Evolutionary conservation across 2,797 vertebrate species (phyloP).

Genomic region (Salarias fasciatus): DNA sequence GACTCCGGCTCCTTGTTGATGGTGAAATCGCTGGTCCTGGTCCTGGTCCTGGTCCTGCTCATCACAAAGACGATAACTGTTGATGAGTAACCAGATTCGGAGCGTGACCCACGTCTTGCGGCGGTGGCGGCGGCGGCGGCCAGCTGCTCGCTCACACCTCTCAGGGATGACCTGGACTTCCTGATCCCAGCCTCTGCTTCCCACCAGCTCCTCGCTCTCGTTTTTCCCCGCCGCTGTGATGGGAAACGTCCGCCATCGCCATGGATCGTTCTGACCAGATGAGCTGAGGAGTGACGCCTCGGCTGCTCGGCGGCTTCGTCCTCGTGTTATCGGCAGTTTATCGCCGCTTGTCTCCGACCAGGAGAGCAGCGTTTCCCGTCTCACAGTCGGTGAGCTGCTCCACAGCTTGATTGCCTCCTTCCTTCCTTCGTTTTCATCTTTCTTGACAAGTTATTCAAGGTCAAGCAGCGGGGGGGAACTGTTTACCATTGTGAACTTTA

Average conservation of each 20-base stretch:
- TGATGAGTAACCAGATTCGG: constrained; percentile 18
- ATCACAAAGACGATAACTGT: too few species aligned
- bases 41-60: too few species aligned
- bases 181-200: constrained; percentile 56
- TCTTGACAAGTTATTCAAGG: constrained; percentile 40
- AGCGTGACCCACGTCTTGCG: constrained; percentile 66
- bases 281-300: constrained; percentile 39
- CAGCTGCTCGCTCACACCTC: constrained; percentile 32
- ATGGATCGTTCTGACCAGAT: constrained; percentile 33
- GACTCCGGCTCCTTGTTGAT: too few species aligned
- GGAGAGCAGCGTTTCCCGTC: constrained; percentile 16
- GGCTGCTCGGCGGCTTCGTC: constrained; percentile 41
- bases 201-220: constrained; percentile 32
- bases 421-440: not conserved
- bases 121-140: constrained; percentile 55
- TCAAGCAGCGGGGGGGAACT: constrained; percentile 32
- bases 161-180: too few species aligned
- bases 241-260: constrained; percentile 50
- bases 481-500: constrained; percentile 58
- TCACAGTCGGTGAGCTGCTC: not conserved
- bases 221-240: constrained; percentile 40
- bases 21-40: too few species aligned
- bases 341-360: constrained; percentile 43
- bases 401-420: not conserved
- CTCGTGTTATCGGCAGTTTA: constrained; percentile 50